Evolutionary conservation across 1,140 invertebrate species (phyloP).

Genomic region (honey bee (Apis mellifera)): DNA sequence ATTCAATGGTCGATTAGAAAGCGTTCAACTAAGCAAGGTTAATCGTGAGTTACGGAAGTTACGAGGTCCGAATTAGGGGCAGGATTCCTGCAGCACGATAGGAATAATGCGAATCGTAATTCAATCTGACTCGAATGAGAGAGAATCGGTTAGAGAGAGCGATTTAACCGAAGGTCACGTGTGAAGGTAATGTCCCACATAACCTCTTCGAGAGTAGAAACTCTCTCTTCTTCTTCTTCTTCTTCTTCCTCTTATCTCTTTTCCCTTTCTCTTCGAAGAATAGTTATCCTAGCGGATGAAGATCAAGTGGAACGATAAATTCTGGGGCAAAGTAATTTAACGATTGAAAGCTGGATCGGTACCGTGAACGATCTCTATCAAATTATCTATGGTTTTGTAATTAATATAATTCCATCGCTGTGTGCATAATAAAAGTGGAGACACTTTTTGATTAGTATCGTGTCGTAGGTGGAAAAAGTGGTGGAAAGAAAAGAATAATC

Average conservation of each 20-base stretch:
- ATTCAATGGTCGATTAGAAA: neutral
- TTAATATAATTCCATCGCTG: neutral
- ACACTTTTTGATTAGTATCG: no score
- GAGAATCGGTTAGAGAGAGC: slow-evolving; percentile 14
- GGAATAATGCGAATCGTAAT: slow-evolving; percentile 38
- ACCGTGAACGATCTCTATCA: slow-evolving; percentile 26
- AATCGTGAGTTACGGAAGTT: neutral
- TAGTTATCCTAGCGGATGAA: slow-evolving; percentile 39
- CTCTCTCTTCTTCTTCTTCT: slow-evolving; percentile 13
- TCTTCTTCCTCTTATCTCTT: neutral
- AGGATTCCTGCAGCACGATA: neutral
- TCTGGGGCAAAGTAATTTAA: slow-evolving; percentile 46
- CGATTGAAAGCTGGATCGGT: slow-evolving; percentile 31
- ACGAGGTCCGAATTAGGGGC: neutral
- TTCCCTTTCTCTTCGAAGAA: slow-evolving; percentile 14
- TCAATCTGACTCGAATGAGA: slow-evolving; percentile 1
- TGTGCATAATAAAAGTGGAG: neutral
- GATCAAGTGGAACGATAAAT: slow-evolving; percentile 57
- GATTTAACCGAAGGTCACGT: slow-evolving; percentile 43
- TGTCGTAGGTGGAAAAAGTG: neutral
- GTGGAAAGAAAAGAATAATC: neutral
- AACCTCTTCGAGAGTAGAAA: slow-evolving; percentile 34
- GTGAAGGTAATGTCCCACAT: slow-evolving; percentile 46
- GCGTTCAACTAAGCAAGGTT: neutral
- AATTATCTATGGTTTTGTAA: no score